A percentile compares a stretch with the other conserved stretches of the same genome.
Conservation (phyloP, 2,888 invertebrate species). For the Limnephilus auricula region DNA sequence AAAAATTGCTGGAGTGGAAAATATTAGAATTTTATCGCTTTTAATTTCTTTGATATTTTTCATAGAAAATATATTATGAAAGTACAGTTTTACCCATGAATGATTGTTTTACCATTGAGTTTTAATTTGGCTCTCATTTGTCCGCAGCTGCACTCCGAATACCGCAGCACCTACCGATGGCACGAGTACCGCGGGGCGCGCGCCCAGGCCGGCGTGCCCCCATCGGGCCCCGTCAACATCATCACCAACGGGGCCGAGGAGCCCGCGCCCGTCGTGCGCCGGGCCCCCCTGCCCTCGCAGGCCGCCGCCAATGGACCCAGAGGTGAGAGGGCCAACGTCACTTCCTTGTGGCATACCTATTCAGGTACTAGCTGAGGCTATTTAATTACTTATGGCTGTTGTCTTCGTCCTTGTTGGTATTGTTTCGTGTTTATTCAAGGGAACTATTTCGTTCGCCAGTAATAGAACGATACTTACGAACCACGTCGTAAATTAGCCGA, state of each 20-base stretch:
- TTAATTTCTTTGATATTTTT: no score
- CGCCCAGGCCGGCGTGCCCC: constrained; percentile 77
- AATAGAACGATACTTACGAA: no score
- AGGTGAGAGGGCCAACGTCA: constrained; percentile 45
- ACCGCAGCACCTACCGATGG: constrained; percentile 96
- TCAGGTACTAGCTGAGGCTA: neutral
- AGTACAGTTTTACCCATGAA: neutral
- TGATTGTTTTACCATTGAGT: neutral
- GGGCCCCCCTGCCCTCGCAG: constrained; percentile 64
- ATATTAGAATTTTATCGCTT: no score
- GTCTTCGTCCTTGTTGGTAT: neutral
- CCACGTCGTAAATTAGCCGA: no score
- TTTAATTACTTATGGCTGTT: neutral
- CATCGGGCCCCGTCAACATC: constrained; percentile 71
- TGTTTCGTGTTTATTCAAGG: neutral
- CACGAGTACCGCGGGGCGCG: constrained; percentile 91
- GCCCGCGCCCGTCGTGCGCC: constrained; percentile 59
- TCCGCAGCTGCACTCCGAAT: constrained; percentile 93
- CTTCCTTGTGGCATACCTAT: neutral
- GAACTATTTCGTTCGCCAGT: no score
- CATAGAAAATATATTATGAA: no score
- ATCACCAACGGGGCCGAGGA: constrained; percentile 67
- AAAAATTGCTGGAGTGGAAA: no score
- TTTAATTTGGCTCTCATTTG: constrained; percentile 17
- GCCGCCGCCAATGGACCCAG: constrained; percentile 55